phyloP scores from a whole-genome alignment of 2,113 vertebrate genomes.

The Dicrurus megarhynchus region DNA sequence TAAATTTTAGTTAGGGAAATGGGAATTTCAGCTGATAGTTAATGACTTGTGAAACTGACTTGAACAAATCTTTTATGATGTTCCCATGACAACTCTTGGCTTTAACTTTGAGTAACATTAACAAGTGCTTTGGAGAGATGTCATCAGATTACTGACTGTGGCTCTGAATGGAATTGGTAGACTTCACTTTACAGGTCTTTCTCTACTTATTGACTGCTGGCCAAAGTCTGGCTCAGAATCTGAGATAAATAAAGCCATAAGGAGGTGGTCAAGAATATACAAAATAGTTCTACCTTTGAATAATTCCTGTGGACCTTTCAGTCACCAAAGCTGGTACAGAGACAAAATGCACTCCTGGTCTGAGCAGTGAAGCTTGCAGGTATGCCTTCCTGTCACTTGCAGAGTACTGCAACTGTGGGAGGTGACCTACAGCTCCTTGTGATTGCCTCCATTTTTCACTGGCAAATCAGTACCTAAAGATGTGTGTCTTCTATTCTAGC shows the following conservation, averaged over 20 bases:
- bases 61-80: neutral
- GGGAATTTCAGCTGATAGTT: neutral
- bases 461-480: neutral
- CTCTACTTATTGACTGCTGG: neutral
- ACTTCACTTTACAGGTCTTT: neutral
- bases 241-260: neutral
- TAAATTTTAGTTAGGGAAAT: neutral
- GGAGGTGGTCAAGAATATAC: neutral
- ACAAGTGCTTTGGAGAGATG: neutral
- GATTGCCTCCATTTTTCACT: neutral
- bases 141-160: neutral
- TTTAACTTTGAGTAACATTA: neutral
- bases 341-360: neutral
- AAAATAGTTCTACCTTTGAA: neutral
- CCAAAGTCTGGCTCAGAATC: neutral
- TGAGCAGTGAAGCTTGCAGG: neutral
- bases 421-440: neutral
- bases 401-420: neutral
- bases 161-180: neutral
- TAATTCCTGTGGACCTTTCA: neutral
- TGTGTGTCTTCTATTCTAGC: neutral
- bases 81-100: neutral
- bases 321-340: neutral
- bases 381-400: neutral
- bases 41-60: neutral